These are phyloP conservation scores for Intellagama lesueurii DNA, from an alignment of 2,797 vertebrate genomes.

Conservation along the genomic window DNA sequence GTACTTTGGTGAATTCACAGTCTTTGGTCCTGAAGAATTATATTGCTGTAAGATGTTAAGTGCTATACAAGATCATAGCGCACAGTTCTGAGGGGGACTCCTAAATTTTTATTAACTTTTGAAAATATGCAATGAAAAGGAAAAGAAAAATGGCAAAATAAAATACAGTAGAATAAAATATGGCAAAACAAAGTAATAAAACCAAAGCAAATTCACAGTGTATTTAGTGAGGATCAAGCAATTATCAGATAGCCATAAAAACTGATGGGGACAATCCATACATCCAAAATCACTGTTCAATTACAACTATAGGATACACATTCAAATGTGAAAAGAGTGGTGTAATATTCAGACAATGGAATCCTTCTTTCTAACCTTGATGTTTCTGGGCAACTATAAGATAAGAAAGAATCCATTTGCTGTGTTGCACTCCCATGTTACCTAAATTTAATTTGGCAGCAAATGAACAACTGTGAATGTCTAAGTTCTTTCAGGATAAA, in stretches of 20 bases:
- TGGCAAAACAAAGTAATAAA: too few relatives aligned
- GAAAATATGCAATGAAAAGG: neutral
- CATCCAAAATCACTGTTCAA: neutral
- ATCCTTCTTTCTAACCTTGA: too few relatives aligned
- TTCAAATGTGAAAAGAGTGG: too few relatives aligned
- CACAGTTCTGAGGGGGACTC: neutral
- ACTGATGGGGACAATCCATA: neutral
- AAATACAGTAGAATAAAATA: neutral
- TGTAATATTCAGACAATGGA: too few relatives aligned
- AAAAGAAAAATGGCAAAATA: neutral
- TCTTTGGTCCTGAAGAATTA: neutral
- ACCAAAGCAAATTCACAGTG: too few relatives aligned
- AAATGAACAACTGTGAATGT: neutral
- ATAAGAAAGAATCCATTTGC: too few relatives aligned
- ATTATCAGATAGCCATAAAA: neutral
- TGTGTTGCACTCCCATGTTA: neutral
- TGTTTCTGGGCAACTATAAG: too few relatives aligned
- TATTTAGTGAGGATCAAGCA: neutral
- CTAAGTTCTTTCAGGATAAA: neutral
- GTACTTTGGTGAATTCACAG: conserved; percentile 38
- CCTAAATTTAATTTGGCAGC: neutral
- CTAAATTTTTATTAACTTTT: neutral
- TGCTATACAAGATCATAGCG: neutral
- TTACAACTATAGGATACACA: too few relatives aligned
- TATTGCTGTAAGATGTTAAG: too few relatives aligned